Conservation (phyloP, 2,888 invertebrate genomes). For the Rosalia funebris region DNA sequence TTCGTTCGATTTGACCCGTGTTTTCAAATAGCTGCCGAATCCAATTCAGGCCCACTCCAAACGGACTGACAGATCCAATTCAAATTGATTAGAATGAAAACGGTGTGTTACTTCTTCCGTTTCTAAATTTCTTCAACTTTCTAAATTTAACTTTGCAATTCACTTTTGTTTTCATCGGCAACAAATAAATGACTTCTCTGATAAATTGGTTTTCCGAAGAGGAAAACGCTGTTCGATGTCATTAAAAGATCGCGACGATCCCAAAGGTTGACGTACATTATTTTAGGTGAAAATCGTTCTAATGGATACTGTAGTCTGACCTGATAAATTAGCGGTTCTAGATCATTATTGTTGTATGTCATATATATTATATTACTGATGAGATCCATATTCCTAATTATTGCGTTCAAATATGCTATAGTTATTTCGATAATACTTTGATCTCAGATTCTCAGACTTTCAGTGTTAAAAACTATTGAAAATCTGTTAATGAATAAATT, state of each 20-base stretch:
- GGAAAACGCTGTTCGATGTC: constrained; percentile 5
- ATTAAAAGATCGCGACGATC: constrained; percentile 2
- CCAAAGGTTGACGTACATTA: not conserved
- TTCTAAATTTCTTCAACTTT: constrained; percentile 42
- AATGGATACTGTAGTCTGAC: too few relatives aligned
- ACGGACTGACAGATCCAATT: constrained; percentile 39
- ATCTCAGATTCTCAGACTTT: too few relatives aligned
- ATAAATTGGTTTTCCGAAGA: constrained; percentile 26
- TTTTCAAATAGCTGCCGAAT: constrained; percentile 6
- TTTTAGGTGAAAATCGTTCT: too few relatives aligned
- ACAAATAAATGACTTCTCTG: constrained; percentile 22
- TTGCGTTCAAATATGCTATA: too few relatives aligned
- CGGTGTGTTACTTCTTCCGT: constrained; percentile 36
- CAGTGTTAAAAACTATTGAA: too few relatives aligned
- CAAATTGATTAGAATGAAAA: constrained; percentile 38
- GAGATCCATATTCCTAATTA: too few relatives aligned
- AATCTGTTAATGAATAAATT: too few relatives aligned
- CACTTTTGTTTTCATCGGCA: constrained; percentile 30
- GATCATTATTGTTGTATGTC: too few relatives aligned
- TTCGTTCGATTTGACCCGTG: constrained; percentile 9
- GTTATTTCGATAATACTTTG: too few relatives aligned
- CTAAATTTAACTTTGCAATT: constrained; percentile 32
- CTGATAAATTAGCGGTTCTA: too few relatives aligned
- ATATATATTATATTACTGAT: too few relatives aligned
- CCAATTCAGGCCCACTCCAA: constrained; percentile 9